Base-by-base conservation (phyloP, 1,140 invertebrate species). In the Chelonus insularis region DNA sequence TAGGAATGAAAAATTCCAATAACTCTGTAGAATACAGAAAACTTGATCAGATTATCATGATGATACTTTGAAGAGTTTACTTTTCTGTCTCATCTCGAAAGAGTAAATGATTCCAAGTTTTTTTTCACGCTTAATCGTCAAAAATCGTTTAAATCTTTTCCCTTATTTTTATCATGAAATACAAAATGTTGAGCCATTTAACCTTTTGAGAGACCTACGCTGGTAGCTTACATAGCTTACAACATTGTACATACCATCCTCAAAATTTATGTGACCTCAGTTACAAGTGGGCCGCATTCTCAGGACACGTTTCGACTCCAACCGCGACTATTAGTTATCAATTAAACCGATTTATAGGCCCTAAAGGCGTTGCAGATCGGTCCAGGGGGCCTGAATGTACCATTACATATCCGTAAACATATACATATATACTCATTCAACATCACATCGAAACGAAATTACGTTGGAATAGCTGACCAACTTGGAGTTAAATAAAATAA, bases 261-360 rank as follows among this genome's bases (percentile, higher is more conserved):
- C 34, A 25, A 58, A 65, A 65, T 65, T 60, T 60, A 65, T 65
- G 55, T 65, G 39, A 32, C 32, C 63, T 34, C 37, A 48, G 12
- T 52, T 65, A 65, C 63, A 65, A 65, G 63, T 65, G 58, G 63
- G 55, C 59, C 63, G 59, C 59, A 65, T 65, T 65, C 63, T 23
- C 29, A 14, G 8, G 48, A 60, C 51, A 50, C 47, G 32, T 57
- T 62, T 65, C 55, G 47, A 37, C 63, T 57, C 25, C 36, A 41
- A 29, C 58, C 60, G 16, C 51, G 50, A 59, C 60, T 66, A 62
- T 66, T 66, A 66, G 41, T 66, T 66, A 66, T 66, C 60, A 66
- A 66, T 66, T 66, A 63, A 66, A 66, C 56, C 60, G 57, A 66
- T 66, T 66, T 66, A 66, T 66, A 56, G 64, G 57, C 64, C 45